Conservation (phyloP, 2,888 invertebrate genomes). For the Margaritifera margaritifera region DNA sequence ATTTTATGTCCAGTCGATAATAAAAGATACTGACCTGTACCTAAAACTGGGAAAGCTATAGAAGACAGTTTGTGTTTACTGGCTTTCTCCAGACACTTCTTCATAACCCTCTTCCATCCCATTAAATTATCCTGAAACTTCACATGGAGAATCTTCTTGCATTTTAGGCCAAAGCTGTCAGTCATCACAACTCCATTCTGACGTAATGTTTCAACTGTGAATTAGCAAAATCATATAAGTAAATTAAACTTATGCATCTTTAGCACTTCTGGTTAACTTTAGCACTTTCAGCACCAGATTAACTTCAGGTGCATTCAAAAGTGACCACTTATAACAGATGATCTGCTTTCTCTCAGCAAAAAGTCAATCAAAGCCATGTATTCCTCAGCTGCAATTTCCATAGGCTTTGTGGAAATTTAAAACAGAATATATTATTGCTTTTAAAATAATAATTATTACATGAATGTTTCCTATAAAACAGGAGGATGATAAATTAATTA, state of each 20-base stretch:
- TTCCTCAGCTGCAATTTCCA: no score
- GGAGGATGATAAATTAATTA: no score
- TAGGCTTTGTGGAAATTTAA: no score
- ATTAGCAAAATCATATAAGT: not conserved
- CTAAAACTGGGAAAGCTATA: conserved; percentile 45
- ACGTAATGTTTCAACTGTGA: conserved; percentile 35
- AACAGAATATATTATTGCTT: no score
- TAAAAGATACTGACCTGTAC: conserved; percentile 30
- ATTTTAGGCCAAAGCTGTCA: conserved; percentile 33
- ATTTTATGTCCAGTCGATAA: not conserved
- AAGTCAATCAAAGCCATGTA: no score
- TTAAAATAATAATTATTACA: no score
- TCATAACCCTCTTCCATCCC: conserved; percentile 41
- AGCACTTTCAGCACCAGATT: no score
- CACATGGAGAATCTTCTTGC: conserved; percentile 41
- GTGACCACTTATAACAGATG: no score
- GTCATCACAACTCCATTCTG: conserved; percentile 42
- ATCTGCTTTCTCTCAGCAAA: no score
- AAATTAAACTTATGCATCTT: not conserved
- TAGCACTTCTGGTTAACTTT: no score
- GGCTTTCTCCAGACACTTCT: conserved; percentile 34
- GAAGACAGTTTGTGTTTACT: conserved; percentile 26
- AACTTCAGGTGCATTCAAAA: no score
- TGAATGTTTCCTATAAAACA: no score
- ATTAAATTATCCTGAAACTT: conserved; percentile 30